A percentile compares a stretch with the other conserved stretches of the same genome.
Conservation (phyloP, 2,888 invertebrate genomes). For the Hesperia comma region DNA sequence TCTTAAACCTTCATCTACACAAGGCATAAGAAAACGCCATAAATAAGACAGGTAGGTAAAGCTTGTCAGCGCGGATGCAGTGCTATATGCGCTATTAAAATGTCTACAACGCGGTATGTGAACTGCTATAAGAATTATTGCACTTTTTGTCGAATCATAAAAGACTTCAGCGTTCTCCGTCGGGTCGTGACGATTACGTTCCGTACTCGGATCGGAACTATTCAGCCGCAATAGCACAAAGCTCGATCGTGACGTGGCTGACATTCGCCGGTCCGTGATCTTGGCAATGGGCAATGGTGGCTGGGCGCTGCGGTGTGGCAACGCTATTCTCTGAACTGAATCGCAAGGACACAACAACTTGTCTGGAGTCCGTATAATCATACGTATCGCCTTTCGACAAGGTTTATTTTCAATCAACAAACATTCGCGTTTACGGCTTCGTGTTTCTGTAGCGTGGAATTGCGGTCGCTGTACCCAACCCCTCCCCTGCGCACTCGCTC, state of each 20-base stretch:
- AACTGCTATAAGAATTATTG: background rate
- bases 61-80: too few species aligned
- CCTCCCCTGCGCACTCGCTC: constrained; percentile 50
- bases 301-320: constrained; percentile 62
- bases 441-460: constrained; percentile 47
- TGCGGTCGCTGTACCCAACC: constrained; percentile 80
- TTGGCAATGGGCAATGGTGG: constrained; percentile 85
- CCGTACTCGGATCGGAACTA: constrained; percentile 68
- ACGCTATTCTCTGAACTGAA: constrained; percentile 43
- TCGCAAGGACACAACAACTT: constrained; percentile 35
- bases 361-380: background rate
- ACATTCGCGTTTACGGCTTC: background rate
- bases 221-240: constrained; percentile 73
- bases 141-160: constrained; percentile 7
- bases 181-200: constrained; percentile 67
- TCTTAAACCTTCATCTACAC: too few species aligned
- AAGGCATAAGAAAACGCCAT: too few species aligned
- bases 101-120: background rate
- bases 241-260: constrained; percentile 82
- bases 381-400: constrained; percentile 30
- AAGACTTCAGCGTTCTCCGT: constrained; percentile 47
- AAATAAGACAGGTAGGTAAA: too few species aligned
- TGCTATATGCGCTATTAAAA: too few species aligned
- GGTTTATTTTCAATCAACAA: constrained; percentile 39
- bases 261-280: constrained; percentile 85